Percentiles rank a stretch among this genome's conserved stretches.
Evolutionary conservation across 2,888 invertebrate species (phyloP).

Genomic region (Ryuthela nishihirai): DNA sequence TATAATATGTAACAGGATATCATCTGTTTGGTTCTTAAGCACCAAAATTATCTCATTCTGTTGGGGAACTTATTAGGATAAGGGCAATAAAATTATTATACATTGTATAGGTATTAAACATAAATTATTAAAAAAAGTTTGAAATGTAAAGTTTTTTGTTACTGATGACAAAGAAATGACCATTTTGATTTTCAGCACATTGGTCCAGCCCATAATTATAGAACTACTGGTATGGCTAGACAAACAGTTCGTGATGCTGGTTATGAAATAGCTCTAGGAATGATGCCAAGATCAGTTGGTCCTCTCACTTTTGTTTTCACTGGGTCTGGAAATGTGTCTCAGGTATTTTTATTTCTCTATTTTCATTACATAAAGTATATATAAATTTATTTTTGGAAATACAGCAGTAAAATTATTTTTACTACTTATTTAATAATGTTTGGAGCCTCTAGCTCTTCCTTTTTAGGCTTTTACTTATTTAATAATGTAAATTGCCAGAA

Average conservation of each 20-base stretch:
- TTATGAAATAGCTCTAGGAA: constrained; percentile 90
- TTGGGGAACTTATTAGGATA: too few species aligned
- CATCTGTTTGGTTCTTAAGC: too few species aligned
- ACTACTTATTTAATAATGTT: neutral
- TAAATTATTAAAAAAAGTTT: too few species aligned
- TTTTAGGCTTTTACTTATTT: neutral
- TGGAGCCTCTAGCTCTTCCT: neutral
- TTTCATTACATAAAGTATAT: too few species aligned
- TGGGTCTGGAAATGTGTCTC: constrained; percentile 95
- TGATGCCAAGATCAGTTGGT: constrained; percentile 97
- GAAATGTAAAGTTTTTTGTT: too few species aligned
- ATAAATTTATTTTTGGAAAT: too few species aligned
- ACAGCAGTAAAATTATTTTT: too few species aligned
- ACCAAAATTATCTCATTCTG: too few species aligned
- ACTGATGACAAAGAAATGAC: too few species aligned
- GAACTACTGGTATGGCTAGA: constrained; percentile 94
- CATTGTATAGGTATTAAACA: too few species aligned
- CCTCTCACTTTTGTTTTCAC: constrained; percentile 97
- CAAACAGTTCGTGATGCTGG: constrained; percentile 98
- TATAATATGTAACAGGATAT: too few species aligned
- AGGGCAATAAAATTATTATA: too few species aligned
- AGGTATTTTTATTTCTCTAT: constrained; percentile 51
- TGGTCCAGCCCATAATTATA: constrained; percentile 97
- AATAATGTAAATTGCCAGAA: neutral
- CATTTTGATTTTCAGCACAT: constrained; percentile 81